These are phyloP conservation scores for Huso huso DNA, from an alignment of 2,797 vertebrate species.

Conservation along the genomic window DNA sequence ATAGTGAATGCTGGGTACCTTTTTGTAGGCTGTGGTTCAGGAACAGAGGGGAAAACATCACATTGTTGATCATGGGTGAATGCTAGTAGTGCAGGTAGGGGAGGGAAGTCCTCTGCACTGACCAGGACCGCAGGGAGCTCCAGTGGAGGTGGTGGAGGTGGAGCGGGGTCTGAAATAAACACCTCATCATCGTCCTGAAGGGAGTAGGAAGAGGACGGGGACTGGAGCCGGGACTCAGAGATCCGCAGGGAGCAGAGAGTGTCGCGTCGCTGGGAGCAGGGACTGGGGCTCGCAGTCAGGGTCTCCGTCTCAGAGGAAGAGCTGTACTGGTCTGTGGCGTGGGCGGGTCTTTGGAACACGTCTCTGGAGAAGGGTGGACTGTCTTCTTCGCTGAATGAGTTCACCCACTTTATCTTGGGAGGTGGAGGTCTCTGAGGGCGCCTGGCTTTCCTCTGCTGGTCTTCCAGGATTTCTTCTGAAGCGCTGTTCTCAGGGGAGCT, in stretches of 20 bases:
- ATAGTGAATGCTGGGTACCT: no score
- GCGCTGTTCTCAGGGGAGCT: no score
- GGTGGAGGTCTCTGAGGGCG: constrained; percentile 30
- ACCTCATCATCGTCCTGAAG: constrained; percentile 68
- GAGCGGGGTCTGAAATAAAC: constrained; percentile 44
- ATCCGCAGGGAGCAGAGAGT: constrained; percentile 58
- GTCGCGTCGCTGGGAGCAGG: constrained; percentile 12
- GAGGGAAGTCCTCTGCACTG: constrained; percentile 26
- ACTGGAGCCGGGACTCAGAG: constrained; percentile 64
- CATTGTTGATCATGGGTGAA: no score
- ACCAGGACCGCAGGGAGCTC: constrained; percentile 8
- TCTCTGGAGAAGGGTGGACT: not conserved
- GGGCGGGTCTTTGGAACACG: not conserved
- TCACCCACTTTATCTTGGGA: constrained; percentile 28
- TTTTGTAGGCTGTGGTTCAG: no score
- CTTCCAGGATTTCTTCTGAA: not conserved
- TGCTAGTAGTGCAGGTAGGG: constrained; percentile 10
- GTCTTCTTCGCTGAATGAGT: constrained; percentile 14
- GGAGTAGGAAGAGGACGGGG: constrained; percentile 10
- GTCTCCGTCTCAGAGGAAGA: constrained; percentile 34
- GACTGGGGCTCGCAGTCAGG: constrained; percentile 29
- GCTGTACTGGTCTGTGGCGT: constrained; percentile 25
- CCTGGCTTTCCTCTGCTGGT: constrained; percentile 3
- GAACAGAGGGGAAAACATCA: no score
- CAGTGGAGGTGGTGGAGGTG: constrained; percentile 16